Percentiles rank a stretch among this genome's conserved stretches.
phyloP scores from a whole-genome alignment of 1,140 invertebrate genomes.

The Oncopeltus fasciatus region DNA sequence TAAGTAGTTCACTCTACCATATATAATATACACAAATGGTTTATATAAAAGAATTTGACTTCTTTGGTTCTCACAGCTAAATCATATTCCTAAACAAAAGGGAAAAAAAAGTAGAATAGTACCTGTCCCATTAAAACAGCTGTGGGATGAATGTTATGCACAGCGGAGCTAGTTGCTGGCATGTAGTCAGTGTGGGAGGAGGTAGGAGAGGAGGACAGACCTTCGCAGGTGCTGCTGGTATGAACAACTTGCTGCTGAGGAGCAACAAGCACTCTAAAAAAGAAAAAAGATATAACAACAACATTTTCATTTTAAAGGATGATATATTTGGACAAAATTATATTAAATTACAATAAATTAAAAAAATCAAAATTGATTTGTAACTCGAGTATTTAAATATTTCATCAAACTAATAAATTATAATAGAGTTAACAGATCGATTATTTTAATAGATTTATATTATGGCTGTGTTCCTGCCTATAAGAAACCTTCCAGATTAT shows the following conservation, averaged over 20 bases:
- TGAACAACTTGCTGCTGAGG: constrained; percentile 41
- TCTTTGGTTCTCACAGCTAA: too few relatives aligned
- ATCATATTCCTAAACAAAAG: too few relatives aligned
- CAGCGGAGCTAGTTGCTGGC: constrained; percentile 48
- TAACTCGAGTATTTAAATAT: too few relatives aligned
- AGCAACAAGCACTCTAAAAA: constrained; percentile 39
- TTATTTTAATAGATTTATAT: too few relatives aligned
- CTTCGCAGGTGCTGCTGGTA: constrained; percentile 37
- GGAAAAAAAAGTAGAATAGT: too few relatives aligned
- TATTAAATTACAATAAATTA: not conserved
- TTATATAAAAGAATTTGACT: too few relatives aligned
- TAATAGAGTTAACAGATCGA: too few relatives aligned
- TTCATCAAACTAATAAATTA: too few relatives aligned
- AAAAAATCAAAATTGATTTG: not conserved
- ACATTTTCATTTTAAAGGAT: not conserved
- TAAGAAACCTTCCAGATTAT: too few relatives aligned
- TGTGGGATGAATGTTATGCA: constrained; percentile 20
- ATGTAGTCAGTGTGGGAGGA: constrained; percentile 52
- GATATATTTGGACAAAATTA: not conserved
- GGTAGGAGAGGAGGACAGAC: constrained; percentile 39
- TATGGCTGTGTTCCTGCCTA: too few relatives aligned
- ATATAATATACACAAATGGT: too few relatives aligned
- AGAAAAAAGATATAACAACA: not conserved
- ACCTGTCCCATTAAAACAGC: constrained; percentile 23
- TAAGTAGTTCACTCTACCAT: too few relatives aligned